Evolutionary conservation across 2,888 invertebrate genomes (phyloP).

Genomic region (Sphaerophoria rueppellii): DNA sequence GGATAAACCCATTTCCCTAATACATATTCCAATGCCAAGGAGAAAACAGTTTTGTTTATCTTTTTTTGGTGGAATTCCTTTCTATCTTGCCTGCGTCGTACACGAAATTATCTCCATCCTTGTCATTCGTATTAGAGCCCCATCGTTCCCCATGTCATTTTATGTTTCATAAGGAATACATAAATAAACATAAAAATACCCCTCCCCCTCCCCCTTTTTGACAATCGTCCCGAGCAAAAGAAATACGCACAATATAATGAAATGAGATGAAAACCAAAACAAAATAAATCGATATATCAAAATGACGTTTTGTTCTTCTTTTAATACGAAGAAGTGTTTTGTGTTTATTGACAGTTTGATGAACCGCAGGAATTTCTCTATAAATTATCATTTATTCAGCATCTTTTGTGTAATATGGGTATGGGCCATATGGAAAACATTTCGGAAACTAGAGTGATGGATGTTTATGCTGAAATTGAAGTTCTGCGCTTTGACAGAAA

Average conservation of each 20-base stretch:
- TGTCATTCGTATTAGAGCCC: background rate
- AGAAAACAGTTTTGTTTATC: no score
- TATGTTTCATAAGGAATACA: background rate
- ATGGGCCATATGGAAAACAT: background rate
- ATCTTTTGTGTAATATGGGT: background rate
- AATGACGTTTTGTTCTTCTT: constrained; percentile 48
- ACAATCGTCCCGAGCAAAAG: background rate
- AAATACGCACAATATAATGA: constrained; percentile 22
- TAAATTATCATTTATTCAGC: background rate
- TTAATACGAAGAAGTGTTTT: background rate
- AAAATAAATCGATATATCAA: constrained; percentile 56
- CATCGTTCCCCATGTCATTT: background rate
- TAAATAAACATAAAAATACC: no score
- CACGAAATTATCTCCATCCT: background rate
- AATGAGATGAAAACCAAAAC: constrained; percentile 42
- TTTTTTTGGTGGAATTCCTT: background rate
- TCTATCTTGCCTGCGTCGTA: background rate
- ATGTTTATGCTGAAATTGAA: constrained; percentile 24
- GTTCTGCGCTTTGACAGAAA: no score
- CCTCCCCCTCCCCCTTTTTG: background rate
- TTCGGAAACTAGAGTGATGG: constrained; percentile 7
- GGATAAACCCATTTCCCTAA: background rate
- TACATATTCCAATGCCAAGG: constrained; percentile 5
- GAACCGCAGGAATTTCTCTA: background rate
- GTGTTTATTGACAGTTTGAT: background rate